These are phyloP conservation scores for Vandiemenella viatica DNA, from an alignment of 2,888 invertebrate genomes.

Conservation along the genomic window DNA sequence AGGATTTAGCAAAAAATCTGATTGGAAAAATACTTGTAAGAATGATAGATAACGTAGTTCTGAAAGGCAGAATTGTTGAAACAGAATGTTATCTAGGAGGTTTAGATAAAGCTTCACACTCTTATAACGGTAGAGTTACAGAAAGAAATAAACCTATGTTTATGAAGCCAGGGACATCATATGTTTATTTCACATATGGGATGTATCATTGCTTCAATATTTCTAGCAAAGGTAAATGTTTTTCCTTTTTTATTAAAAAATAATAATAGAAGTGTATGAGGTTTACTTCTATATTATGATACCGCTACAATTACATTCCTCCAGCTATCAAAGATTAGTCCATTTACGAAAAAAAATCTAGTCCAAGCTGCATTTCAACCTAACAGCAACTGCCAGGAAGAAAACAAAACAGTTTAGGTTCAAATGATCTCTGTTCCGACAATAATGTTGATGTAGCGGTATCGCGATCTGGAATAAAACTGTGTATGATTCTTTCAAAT, in stretches of 20 bases:
- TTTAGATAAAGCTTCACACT: slow-evolving; percentile 50
- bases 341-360: no score
- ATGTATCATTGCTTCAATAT: slow-evolving; percentile 62
- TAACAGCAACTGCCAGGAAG: no score
- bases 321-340: no score
- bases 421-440: no score
- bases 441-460: no score
- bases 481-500: no score
- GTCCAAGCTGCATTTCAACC: no score
- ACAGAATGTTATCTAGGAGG: slow-evolving; percentile 55
- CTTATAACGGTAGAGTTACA: slow-evolving; percentile 41
- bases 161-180: slow-evolving; percentile 52
- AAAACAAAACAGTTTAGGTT: no score
- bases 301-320: no score
- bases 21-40: slow-evolving; percentile 47
- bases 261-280: slow-evolving; percentile 7
- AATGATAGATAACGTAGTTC: slow-evolving; percentile 32
- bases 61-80: slow-evolving; percentile 53
- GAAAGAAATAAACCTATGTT: slow-evolving; percentile 52
- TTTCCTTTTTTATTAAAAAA: no score
- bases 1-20: slow-evolving; percentile 38
- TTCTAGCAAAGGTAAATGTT: slow-evolving; percentile 45
- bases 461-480: no score
- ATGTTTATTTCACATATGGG: slow-evolving; percentile 58
- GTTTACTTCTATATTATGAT: no score